phyloP scores from a whole-genome alignment of 2,113 vertebrate species.

The Himantopus leucocephalus region DNA sequence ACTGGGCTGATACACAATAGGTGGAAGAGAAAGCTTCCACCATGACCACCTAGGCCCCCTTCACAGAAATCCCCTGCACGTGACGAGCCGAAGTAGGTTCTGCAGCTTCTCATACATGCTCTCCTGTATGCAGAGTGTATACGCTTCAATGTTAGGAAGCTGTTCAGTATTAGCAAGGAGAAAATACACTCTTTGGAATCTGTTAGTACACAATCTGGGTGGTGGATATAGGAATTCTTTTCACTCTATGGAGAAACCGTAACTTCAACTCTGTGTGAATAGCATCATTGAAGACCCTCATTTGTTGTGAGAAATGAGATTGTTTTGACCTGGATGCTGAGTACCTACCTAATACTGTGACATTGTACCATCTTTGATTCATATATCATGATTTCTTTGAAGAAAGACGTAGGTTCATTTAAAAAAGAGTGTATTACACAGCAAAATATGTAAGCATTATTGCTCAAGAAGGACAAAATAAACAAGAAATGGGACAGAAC shows the following conservation, averaged over 20 bases:
- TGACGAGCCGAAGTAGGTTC: background rate
- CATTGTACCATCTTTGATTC: background rate
- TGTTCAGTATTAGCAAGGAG: background rate
- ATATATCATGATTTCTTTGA: background rate
- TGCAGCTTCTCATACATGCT: background rate
- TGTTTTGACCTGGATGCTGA: background rate
- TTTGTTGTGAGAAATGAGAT: background rate
- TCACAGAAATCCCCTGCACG: background rate
- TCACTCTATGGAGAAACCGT: background rate
- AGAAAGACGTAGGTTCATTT: background rate
- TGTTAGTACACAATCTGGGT: background rate
- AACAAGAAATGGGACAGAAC: background rate
- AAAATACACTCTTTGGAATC: background rate
- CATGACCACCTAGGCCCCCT: accelerated
- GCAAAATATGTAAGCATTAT: background rate
- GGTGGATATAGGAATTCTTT: background rate
- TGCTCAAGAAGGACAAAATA: background rate
- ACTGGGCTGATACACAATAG: background rate
- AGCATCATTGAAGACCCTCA: background rate
- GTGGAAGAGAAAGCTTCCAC: background rate
- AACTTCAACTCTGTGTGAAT: background rate
- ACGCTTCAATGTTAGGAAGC: background rate
- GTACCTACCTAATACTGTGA: background rate
- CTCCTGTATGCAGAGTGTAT: background rate
- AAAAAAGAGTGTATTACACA: background rate